A percentile compares a stretch with the other conserved stretches of the same genome.
These are phyloP conservation scores for Rhyacophila evoluta DNA, from an alignment of 2,888 invertebrate species.

Conservation along the genomic window DNA sequence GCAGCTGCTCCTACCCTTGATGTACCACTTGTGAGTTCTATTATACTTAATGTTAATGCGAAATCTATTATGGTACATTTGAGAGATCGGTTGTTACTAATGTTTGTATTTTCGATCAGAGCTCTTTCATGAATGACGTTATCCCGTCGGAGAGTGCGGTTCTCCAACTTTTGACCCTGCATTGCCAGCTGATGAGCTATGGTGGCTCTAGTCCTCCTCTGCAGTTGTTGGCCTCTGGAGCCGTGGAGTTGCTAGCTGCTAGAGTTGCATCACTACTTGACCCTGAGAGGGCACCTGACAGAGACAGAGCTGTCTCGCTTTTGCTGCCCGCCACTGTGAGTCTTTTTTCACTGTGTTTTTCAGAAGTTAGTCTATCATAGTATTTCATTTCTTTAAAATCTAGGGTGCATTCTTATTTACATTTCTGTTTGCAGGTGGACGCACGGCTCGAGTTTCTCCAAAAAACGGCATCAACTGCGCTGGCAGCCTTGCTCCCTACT, in stretches of 20 bases:
- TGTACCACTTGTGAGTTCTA: conserved; percentile 52
- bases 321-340: conserved; percentile 78
- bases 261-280: conserved; percentile 60
- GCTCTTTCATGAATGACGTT: conserved; percentile 79
- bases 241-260: conserved; percentile 63
- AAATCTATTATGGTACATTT: too few species aligned
- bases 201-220: conserved; percentile 56
- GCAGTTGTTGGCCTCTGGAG: conserved; percentile 65
- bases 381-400: too few species aligned
- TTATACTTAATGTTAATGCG: too few species aligned
- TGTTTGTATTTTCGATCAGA: conserved; percentile 62
- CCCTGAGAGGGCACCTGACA: conserved; percentile 75
- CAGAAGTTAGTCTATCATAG: too few species aligned
- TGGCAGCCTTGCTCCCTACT: conserved; percentile 63
- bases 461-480: conserved; percentile 63
- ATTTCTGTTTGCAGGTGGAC: conserved; percentile 61
- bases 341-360: too few species aligned
- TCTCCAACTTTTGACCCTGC: conserved; percentile 74
- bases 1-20: conserved; percentile 62
- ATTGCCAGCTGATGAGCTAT: conserved; percentile 65
- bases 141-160: conserved; percentile 88
- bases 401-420: not conserved
- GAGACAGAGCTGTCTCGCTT: conserved; percentile 75
- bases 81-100: too few species aligned
- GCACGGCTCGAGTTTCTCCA: conserved; percentile 67